phyloP scores from a whole-genome alignment of 2,113 vertebrate species.

The Geococcyx californianus region DNA sequence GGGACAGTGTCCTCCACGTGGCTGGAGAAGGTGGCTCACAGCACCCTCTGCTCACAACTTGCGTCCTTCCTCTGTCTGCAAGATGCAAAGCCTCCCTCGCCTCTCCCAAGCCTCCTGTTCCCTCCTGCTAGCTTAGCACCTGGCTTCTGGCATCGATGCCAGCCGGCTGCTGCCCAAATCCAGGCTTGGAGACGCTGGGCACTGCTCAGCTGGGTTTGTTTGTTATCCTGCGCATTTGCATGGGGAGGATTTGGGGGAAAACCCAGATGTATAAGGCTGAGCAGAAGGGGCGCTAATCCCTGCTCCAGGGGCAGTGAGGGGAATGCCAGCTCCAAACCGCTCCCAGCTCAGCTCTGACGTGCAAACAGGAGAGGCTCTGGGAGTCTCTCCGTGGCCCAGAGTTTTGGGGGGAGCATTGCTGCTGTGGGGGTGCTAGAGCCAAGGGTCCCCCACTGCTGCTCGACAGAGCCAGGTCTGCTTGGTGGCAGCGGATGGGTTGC shows the following conservation, averaged over 20 bases:
- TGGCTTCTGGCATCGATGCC: neutral
- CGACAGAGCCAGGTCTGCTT: neutral
- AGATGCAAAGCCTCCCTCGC: neutral
- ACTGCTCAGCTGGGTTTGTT: constrained; percentile 33
- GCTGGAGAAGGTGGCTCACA: neutral
- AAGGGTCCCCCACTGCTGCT: neutral
- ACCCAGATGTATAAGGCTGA: neutral
- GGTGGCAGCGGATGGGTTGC: constrained; percentile 1
- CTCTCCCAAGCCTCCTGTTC: neutral
- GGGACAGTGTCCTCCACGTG: neutral
- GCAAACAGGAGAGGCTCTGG: neutral
- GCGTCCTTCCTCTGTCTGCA: neutral
- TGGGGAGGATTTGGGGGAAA: constrained; percentile 46
- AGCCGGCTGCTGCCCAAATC: constrained; percentile 40
- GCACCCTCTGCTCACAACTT: neutral
- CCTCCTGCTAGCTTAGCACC: constrained; percentile 3
- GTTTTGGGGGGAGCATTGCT: neutral
- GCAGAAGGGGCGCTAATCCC: constrained; percentile 14
- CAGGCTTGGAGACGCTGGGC: neutral
- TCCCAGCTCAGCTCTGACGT: neutral
- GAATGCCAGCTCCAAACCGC: neutral
- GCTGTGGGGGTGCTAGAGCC: neutral
- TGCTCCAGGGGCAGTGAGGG: neutral
- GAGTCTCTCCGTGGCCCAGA: neutral
- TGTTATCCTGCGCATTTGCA: constrained; percentile 11